Conservation (phyloP, 2,797 vertebrate species). For the Dicrostonyx torquatus region DNA sequence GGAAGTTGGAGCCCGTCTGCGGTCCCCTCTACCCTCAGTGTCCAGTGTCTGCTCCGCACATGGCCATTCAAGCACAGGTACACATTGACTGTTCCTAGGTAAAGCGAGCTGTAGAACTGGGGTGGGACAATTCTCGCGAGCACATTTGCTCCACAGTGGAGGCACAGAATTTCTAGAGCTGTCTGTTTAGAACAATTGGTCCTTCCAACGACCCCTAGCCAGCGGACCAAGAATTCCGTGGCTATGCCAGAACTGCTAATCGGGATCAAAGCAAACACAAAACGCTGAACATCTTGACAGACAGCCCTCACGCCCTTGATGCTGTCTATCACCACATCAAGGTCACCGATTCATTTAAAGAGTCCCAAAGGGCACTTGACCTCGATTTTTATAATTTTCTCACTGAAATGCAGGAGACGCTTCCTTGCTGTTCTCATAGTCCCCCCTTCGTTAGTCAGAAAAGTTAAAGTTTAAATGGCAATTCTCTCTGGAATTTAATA, state of each 20-base stretch:
- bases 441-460: conserved; percentile 63
- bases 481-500: conserved; percentile 78
- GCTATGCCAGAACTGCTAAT: neutral
- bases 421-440: conserved; percentile 35
- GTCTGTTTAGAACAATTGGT: neutral
- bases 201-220: neutral
- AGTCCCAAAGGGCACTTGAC: conserved; percentile 69
- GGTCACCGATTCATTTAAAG: conserved; percentile 52
- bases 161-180: neutral
- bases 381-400: conserved; percentile 79
- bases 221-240: neutral
- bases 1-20: neutral
- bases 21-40: fast-evolving
- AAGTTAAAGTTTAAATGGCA: conserved; percentile 74
- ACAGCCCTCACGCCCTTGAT: neutral
- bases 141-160: fast-evolving
- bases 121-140: fast-evolving
- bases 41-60: fast-evolving
- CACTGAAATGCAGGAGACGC: conserved; percentile 50
- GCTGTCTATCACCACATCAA: conserved; percentile 10
- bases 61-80: fast-evolving
- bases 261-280: neutral
- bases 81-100: fast-evolving
- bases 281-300: neutral
- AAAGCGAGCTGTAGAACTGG: fast-evolving